These are phyloP conservation scores for Ageneiosus marmoratus DNA, from an alignment of 2,113 vertebrate species.

Conservation along the genomic window DNA sequence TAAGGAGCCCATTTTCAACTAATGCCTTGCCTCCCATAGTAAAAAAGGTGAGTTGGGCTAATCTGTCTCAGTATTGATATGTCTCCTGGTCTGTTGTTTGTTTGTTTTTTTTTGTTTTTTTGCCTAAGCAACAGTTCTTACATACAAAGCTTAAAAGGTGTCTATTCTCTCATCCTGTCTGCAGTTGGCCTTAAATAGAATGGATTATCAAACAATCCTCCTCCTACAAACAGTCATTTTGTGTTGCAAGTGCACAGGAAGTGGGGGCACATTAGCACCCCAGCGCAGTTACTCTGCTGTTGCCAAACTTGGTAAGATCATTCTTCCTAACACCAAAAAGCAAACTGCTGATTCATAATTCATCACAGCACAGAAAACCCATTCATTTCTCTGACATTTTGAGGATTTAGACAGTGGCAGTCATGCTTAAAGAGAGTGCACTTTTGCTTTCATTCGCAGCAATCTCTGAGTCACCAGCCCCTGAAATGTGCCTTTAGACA, in stretches of 20 bases:
- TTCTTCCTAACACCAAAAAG: conserved; percentile 48
- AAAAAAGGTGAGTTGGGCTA: conserved; percentile 20
- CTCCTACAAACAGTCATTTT: conserved; percentile 17
- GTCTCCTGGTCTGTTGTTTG: conserved; percentile 47
- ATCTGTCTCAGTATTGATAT: conserved; percentile 64
- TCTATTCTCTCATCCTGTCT: conserved; percentile 35
- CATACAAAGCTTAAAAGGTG: conserved; percentile 37
- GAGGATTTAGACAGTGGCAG: conserved; percentile 57
- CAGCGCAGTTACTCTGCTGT: conserved; percentile 58
- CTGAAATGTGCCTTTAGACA: conserved; percentile 45
- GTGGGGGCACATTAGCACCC: conserved; percentile 45
- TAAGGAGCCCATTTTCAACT: conserved; percentile 24
- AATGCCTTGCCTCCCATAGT: conserved; percentile 10
- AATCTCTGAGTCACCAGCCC: conserved; percentile 34
- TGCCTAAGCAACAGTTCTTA: conserved; percentile 53
- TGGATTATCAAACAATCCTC: conserved; percentile 51
- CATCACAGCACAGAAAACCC: conserved; percentile 55
- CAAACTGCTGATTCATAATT: conserved; percentile 64
- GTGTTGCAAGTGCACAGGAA: conserved; percentile 18
- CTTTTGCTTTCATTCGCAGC: conserved; percentile 52
- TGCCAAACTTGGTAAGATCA: conserved; percentile 59
- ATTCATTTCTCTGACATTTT: conserved; percentile 63
- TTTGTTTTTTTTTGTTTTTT: conserved; percentile 62
- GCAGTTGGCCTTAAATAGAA: conserved; percentile 51
- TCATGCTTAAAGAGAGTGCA: conserved; percentile 46